Percentiles rank a stretch among this genome's conserved stretches.
Conservation (phyloP, 1,140 invertebrate genomes). For the Bombus breviceps region DNA sequence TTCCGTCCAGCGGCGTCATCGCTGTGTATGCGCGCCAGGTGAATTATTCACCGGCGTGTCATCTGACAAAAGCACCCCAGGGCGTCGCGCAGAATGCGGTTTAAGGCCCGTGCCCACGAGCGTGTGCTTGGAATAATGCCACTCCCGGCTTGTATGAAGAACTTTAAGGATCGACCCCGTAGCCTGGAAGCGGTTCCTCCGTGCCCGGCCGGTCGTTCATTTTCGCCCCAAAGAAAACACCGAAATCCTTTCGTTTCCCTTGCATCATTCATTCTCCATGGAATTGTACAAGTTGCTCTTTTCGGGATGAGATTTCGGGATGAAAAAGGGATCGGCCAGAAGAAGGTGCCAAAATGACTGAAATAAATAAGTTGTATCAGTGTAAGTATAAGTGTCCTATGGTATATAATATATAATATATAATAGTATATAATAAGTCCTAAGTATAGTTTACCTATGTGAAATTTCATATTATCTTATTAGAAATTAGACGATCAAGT, state of each 20-base stretch:
- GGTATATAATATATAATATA: too few relatives aligned
- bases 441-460: too few relatives aligned
- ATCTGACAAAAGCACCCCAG: constrained; percentile 66
- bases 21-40: constrained; percentile 53
- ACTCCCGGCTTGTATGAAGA: constrained; percentile 54
- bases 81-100: constrained; percentile 60
- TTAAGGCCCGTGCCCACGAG: constrained; percentile 60
- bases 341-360: too few relatives aligned
- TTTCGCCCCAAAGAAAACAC: constrained; percentile 43
- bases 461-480: too few relatives aligned
- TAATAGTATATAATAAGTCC: too few relatives aligned
- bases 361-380: too few relatives aligned
- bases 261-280: not conserved
- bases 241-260: not conserved
- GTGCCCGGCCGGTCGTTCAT: constrained; percentile 24
- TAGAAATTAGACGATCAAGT: too few relatives aligned
- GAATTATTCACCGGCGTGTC: constrained; percentile 70
- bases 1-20: constrained; percentile 59
- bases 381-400: too few relatives aligned
- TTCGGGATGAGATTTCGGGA: too few relatives aligned
- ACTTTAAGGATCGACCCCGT: constrained; percentile 39
- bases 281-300: not conserved
- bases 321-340: too few relatives aligned
- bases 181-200: constrained; percentile 2
- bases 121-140: constrained; percentile 65